These are phyloP conservation scores for Macaca mulatta DNA, from an alignment of 2,113 vertebrate species.

Conservation along the genomic window DNA sequence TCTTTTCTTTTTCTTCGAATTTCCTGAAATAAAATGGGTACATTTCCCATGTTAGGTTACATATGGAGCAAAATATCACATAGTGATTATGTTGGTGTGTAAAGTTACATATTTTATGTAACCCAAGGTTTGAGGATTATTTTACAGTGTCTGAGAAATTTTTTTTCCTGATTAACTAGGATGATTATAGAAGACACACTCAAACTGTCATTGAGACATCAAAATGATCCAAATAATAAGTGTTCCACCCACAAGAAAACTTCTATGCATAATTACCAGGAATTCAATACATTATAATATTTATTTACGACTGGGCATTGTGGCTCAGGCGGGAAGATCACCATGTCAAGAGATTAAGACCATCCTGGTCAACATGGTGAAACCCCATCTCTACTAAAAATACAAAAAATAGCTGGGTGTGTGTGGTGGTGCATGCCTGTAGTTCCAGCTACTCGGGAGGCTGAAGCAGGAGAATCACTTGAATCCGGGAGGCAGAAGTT, in stretches of 20 bases:
- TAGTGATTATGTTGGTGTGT: neutral
- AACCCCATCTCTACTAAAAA: too few species aligned
- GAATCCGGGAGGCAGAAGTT: too few species aligned
- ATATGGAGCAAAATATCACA: neutral
- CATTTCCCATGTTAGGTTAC: neutral
- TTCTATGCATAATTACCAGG: neutral
- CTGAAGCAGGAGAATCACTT: too few species aligned
- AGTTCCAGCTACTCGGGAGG: too few species aligned
- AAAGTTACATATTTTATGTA: neutral
- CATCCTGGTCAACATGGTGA: too few species aligned
- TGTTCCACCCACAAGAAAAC: neutral
- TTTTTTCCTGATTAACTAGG: neutral
- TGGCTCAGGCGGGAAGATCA: too few species aligned
- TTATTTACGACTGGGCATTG: too few species aligned
- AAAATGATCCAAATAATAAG: neutral
- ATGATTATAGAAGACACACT: neutral
- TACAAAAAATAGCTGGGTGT: too few species aligned
- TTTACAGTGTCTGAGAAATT: neutral
- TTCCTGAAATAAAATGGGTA: neutral
- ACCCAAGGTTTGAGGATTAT: neutral
- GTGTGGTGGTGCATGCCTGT: too few species aligned
- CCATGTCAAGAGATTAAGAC: too few species aligned
- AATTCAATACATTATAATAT: neutral
- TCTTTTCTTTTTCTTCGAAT: neutral
- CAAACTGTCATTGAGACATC: neutral